Evolutionary conservation across 2,888 invertebrate species (phyloP).

Genomic region (Rhogogaster chlorosoma): DNA sequence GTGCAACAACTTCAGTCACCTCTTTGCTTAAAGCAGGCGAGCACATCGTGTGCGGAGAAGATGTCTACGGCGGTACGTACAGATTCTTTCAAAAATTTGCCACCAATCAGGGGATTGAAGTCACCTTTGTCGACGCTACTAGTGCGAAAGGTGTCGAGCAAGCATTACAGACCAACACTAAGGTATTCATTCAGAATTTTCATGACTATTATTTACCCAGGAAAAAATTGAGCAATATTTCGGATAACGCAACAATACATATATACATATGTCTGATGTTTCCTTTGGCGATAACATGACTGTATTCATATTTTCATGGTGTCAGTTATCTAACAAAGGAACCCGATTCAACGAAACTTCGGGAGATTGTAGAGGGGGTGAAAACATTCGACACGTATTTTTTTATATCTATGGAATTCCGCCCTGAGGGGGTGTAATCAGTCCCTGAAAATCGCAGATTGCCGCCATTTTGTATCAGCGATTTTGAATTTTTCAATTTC

Average conservation of each 20-base stretch:
- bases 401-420: too few species aligned
- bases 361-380: too few species aligned
- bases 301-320: background rate
- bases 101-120: conserved; percentile 85
- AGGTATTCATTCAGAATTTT: conserved; percentile 80
- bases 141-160: conserved; percentile 83
- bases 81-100: conserved; percentile 84
- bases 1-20: conserved; percentile 88
- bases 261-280: background rate
- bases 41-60: conserved; percentile 94
- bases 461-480: too few species aligned
- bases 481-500: too few species aligned
- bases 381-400: too few species aligned
- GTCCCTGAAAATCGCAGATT: too few species aligned
- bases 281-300: background rate
- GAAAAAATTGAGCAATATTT: background rate
- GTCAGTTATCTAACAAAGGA: background rate
- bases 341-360: too few species aligned
- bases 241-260: conserved; percentile 3
- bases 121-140: conserved; percentile 89
- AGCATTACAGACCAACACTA: conserved; percentile 90
- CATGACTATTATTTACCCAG: background rate
- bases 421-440: too few species aligned
- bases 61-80: conserved; percentile 97
- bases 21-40: conserved; percentile 91